Evolutionary conservation across 2,888 invertebrate genomes (phyloP).

Genomic region (Polylopha cassiicola): DNA sequence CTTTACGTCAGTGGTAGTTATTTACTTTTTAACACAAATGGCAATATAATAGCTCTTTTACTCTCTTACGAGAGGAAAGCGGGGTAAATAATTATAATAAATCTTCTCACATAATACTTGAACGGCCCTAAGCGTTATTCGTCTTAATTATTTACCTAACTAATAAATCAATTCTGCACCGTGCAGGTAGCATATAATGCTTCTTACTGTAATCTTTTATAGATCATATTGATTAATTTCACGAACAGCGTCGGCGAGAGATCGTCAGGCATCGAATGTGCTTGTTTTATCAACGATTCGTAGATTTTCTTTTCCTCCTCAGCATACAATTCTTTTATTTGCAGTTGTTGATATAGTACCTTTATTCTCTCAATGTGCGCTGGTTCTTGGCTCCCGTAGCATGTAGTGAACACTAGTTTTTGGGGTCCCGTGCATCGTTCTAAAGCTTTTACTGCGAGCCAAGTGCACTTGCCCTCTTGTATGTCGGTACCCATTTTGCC

Average conservation of each 20-base stretch:
- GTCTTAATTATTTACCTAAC: no score
- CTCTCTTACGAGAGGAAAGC: no score
- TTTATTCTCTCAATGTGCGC: slow-evolving; percentile 73
- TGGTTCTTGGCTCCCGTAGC: slow-evolving; percentile 82
- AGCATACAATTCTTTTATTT: slow-evolving; percentile 81
- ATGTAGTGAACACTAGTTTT: slow-evolving; percentile 79
- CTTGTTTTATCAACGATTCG: slow-evolving; percentile 82
- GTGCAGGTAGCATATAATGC: no score
- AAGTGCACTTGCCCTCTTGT: slow-evolving; percentile 92
- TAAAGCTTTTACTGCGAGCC: slow-evolving; percentile 90
- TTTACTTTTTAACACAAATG: no score
- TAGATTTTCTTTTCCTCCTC: slow-evolving; percentile 85
- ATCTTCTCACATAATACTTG: no score
- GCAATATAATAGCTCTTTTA: no score
- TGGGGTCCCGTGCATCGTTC: slow-evolving; percentile 82
- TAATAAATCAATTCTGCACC: no score
- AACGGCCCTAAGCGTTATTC: no score
- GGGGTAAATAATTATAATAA: no score
- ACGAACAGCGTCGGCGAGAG: slow-evolving; percentile 85
- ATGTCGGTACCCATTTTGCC: slow-evolving; percentile 49
- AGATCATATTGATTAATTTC: slow-evolving; percentile 84
- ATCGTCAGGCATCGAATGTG: slow-evolving; percentile 83
- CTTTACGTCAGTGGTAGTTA: no score
- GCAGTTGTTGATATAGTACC: slow-evolving; percentile 74
- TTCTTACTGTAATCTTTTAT: slow-evolving; percentile 73